Conservation (phyloP, 2,113 vertebrate genomes). For the Siniperca knerii region DNA sequence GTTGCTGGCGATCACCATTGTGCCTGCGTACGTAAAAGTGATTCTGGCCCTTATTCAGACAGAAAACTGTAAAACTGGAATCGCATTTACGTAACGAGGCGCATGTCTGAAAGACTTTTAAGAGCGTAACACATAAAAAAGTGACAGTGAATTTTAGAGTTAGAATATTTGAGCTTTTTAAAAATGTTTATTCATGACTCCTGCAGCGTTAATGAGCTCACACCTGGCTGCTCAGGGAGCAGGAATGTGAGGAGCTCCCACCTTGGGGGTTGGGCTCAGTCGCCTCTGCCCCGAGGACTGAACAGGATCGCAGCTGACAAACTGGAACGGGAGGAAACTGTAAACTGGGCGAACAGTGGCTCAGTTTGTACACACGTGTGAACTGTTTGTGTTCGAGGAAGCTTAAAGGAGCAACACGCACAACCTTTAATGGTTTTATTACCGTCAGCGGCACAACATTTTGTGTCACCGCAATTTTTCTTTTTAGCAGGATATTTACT, state of each 20-base stretch:
- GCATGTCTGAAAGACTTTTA: too few species aligned
- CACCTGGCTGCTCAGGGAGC: conserved; percentile 20
- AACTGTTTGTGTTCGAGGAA: background rate
- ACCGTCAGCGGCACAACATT: background rate
- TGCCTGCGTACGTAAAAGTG: background rate
- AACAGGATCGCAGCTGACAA: conserved; percentile 31
- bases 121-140: background rate
- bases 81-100: too few species aligned
- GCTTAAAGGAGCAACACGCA: background rate
- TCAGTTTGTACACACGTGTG: background rate
- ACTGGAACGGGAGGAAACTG: conserved; percentile 37
- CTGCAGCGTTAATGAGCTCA: conserved; percentile 22
- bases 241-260: conserved; percentile 32
- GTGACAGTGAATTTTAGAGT: background rate
- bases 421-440: background rate
- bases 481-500: background rate
- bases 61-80: too few species aligned
- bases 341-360: background rate
- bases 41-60: too few species aligned
- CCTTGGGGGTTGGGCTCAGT: background rate
- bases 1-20: too few species aligned
- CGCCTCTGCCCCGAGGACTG: conserved; percentile 2
- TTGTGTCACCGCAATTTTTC: background rate
- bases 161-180: background rate
- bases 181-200: background rate